Conservation (phyloP, 1,140 invertebrate genomes). For the Oppia nitens region DNA sequence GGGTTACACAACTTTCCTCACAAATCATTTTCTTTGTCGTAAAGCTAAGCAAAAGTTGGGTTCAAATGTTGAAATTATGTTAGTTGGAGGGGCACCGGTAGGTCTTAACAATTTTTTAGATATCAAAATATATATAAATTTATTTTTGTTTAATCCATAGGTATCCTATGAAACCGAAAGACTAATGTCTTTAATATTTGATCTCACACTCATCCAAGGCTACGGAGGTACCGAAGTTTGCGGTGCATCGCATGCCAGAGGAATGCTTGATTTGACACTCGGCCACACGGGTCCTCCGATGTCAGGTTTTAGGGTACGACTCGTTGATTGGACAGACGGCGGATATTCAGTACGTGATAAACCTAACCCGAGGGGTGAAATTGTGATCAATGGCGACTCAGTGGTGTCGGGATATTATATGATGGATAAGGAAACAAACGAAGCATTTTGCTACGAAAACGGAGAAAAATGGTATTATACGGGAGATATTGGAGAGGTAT, state of each 20-base stretch:
- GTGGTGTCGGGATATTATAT: slow-evolving; percentile 37
- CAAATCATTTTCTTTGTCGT: slow-evolving; percentile 40
- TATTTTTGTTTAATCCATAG: no score
- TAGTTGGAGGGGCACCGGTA: slow-evolving; percentile 86
- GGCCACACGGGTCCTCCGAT: slow-evolving; percentile 70
- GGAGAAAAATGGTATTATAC: slow-evolving; percentile 33
- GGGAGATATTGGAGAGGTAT: slow-evolving; percentile 39
- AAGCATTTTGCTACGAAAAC: slow-evolving; percentile 33
- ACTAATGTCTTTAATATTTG: no score
- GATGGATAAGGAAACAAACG: slow-evolving; percentile 44
- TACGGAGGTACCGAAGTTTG: slow-evolving; percentile 94
- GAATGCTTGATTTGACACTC: slow-evolving; percentile 34
- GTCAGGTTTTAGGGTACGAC: slow-evolving; percentile 60
- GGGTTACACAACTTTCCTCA: slow-evolving; percentile 29
- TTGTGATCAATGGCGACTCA: slow-evolving; percentile 35
- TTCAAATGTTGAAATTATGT: slow-evolving; percentile 63
- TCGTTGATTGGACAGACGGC: slow-evolving; percentile 91
- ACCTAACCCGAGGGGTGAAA: slow-evolving; percentile 34
- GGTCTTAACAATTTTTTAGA: no score
- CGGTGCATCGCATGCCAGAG: slow-evolving; percentile 77
- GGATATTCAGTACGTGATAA: slow-evolving; percentile 22
- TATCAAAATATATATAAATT: no score
- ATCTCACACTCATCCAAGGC: slow-evolving; percentile 56
- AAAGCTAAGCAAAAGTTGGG: slow-evolving; percentile 64
- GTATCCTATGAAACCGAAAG: no score